Percentiles rank a stretch among this genome's conserved stretches.
Evolutionary conservation across 2,888 invertebrate species (phyloP).

Genomic region (Drosophila formosana): DNA sequence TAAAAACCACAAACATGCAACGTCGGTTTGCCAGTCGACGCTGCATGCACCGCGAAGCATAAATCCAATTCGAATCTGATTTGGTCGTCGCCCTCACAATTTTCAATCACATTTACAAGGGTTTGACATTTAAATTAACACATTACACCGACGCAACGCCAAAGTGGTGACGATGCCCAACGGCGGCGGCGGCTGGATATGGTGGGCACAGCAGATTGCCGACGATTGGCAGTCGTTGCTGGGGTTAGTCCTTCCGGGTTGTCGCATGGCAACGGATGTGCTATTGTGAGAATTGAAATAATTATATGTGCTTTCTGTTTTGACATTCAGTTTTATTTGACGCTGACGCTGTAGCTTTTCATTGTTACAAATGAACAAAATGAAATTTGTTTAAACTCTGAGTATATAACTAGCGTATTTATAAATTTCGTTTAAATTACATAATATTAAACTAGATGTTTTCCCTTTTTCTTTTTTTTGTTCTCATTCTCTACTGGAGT

Average conservation of each 20-base stretch:
- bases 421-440: conserved; percentile 79
- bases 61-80: conserved; percentile 67
- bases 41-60: conserved; percentile 67
- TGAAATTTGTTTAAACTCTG: conserved; percentile 59
- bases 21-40: conserved; percentile 36
- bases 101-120: conserved; percentile 50
- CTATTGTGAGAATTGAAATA: conserved; percentile 16
- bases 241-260: conserved; percentile 52
- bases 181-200: conserved; percentile 35
- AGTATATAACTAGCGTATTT: conserved; percentile 73
- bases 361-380: conserved; percentile 74
- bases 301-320: neutral
- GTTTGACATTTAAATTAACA: conserved; percentile 67
- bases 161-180: neutral
- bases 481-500: conserved; percentile 45
- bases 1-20: conserved; percentile 62
- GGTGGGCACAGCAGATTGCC: conserved; percentile 1
- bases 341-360: conserved; percentile 66
- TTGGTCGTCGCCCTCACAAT: conserved; percentile 26
- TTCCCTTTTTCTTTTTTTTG: conserved; percentile 32
- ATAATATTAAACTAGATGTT: conserved; percentile 78
- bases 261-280: conserved; percentile 29
- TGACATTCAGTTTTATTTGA: conserved; percentile 71
- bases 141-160: conserved; percentile 9
- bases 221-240: conserved; percentile 10